A percentile compares a stretch with the other conserved stretches of the same genome.
These are phyloP conservation scores for Tiliacea citrago DNA, from an alignment of 2,888 invertebrate genomes.

Conservation along the genomic window DNA sequence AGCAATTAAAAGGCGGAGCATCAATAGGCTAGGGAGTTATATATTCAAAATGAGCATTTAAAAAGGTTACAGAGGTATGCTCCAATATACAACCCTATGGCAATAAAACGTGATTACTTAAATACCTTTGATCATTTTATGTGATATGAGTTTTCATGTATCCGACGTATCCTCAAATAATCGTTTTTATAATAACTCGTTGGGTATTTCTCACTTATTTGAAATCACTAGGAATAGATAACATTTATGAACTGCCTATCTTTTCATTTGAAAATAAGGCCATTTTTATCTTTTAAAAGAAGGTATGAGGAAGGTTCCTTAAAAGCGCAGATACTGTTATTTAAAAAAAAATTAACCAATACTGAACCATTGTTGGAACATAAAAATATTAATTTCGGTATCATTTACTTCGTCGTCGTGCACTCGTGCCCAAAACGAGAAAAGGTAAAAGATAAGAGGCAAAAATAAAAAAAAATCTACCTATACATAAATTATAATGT, in stretches of 20 bases:
- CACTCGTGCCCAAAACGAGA: too few species aligned
- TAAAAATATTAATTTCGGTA: background rate
- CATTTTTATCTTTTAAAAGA: background rate
- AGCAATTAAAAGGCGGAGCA: slow-evolving; percentile 26
- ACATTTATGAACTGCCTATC: background rate
- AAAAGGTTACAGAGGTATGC: slow-evolving; percentile 10
- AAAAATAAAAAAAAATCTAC: background rate
- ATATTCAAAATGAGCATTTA: slow-evolving; percentile 40
- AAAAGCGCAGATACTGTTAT: background rate
- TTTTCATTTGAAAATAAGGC: background rate
- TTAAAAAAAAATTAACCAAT: background rate
- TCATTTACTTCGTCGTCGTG: background rate
- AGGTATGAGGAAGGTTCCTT: background rate
- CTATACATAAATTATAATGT: background rate
- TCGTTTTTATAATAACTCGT: background rate
- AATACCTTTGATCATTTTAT: slow-evolving; percentile 30
- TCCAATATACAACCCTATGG: background rate
- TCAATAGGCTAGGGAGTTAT: slow-evolving; percentile 24
- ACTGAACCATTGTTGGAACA: background rate
- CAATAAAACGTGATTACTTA: slow-evolving; percentile 17
- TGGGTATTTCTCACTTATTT: background rate
- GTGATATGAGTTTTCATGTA: background rate
- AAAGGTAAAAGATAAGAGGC: background rate
- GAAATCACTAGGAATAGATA: too few species aligned
- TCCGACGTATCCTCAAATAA: background rate